phyloP scores from a whole-genome alignment of 2,797 vertebrate genomes.

The Gouania willdenowi region DNA sequence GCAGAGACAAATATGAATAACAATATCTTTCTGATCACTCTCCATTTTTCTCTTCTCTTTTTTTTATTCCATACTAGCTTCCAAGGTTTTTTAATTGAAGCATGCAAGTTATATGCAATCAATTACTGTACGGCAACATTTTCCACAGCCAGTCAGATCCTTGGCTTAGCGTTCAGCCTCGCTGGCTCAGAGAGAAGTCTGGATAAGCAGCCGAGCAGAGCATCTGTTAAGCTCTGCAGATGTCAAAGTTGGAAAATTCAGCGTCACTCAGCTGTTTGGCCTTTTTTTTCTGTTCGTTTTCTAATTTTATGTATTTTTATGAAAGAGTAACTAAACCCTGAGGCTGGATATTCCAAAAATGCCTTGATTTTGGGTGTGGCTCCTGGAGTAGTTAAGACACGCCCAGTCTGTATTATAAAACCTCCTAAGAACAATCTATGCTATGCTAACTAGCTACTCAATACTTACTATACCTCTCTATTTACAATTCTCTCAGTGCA shows the following conservation, averaged over 20 bases:
- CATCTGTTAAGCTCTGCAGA: constrained; percentile 45
- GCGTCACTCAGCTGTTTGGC: constrained; percentile 17
- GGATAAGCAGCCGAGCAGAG: constrained; percentile 25
- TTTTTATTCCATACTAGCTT: constrained; percentile 33
- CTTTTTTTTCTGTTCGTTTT: no score
- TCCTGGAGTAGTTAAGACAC: no score
- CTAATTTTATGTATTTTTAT: no score
- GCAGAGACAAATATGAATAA: constrained; percentile 49
- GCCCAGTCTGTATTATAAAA: no score
- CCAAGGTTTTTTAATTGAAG: constrained; percentile 58
- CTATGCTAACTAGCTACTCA: no score
- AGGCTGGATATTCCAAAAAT: no score
- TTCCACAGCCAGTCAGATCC: constrained; percentile 52
- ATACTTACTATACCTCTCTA: no score
- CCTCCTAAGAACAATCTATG: no score
- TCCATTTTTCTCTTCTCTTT: constrained; percentile 44
- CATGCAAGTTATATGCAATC: constrained; percentile 46
- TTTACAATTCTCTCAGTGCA: no score
- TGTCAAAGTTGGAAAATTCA: constrained; percentile 33
- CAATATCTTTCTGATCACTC: constrained; percentile 34
- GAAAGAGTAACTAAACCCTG: no score
- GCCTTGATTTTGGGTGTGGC: no score
- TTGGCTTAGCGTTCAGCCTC: constrained; percentile 36
- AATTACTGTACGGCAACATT: constrained; percentile 55
- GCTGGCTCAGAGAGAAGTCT: constrained; percentile 28